Evolutionary conservation across 2,797 vertebrate species (phyloP), one percentile per base, ranked within the genome.

Genomic region (Lacerta agilis): DNA sequence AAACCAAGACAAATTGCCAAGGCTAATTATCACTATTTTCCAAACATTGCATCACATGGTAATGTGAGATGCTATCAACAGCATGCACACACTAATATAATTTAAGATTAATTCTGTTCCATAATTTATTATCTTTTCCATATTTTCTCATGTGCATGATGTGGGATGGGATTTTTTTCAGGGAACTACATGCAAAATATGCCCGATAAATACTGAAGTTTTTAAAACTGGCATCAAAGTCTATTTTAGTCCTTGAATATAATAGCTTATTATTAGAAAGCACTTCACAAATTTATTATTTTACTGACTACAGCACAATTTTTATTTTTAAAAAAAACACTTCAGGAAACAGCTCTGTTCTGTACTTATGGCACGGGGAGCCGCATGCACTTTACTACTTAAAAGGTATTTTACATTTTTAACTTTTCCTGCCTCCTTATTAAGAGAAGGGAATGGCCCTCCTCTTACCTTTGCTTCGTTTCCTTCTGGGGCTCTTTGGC

Each of bases 401-500:
- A 83, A 83, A 36, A 86, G 88, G 79, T 85, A 83, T 80, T 87
- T 80, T 71, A 64, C 69, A 58, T 67, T 77, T 41, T 29, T 67
- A 73, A 88, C 86, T 92, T 88, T 43, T 15, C 61, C 72, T 80
- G 0, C 86, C 86, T 83, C 78, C 86, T 38, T 33, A 81, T 75
- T 13, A 81, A 85, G 61, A 89, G 23, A 91, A 61, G 64, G n/a
- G 81, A 11, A 58, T 29, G 83, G n/a, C 88, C 93, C 88, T 91
- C 88, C 92, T 95, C 94, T 95, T 96, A 96, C 96, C 96, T 96
- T 96, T 95, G 90, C 91, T 93, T 94, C 94, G 94, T 95, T 92
- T 93, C 94, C 93, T 95, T 95, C 94, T 85, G 93, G 94, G 95
- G 95, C 96, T 96, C 95, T 96, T 96, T 96, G 95, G 96, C 96